phyloP scores from a whole-genome alignment of 2,888 invertebrate species.

The Tortrix viridana region DNA sequence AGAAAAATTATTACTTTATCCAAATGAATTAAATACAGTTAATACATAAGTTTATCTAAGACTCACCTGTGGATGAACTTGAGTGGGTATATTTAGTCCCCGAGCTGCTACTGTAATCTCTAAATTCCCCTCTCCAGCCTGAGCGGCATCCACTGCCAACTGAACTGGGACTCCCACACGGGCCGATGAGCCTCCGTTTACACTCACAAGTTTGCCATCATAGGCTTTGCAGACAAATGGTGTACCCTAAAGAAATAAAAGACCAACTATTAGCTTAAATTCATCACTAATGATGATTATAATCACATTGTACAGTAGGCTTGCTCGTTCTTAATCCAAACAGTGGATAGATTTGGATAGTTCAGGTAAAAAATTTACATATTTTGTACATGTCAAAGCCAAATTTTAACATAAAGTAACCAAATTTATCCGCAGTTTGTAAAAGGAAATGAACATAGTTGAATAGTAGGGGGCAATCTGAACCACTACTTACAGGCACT shows the following conservation, averaged over 20 bases:
- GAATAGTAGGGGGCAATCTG: too few species aligned
- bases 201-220: conserved; percentile 94
- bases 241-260: conserved; percentile 85
- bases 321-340: too few species aligned
- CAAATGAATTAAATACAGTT: conserved; percentile 7
- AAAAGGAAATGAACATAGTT: too few species aligned
- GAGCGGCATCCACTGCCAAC: conserved; percentile 97
- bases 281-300: too few species aligned
- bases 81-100: conserved; percentile 96
- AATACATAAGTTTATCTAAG: not conserved
- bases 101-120: conserved; percentile 98
- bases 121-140: conserved; percentile 98
- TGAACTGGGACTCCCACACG: conserved; percentile 95
- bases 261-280: not conserved
- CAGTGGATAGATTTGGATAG: too few species aligned
- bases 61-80: conserved; percentile 95
- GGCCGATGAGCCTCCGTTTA: conserved; percentile 89
- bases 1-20: conserved; percentile 26
- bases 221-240: conserved; percentile 96
- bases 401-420: too few species aligned
- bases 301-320: too few species aligned
- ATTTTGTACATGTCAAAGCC: not conserved
- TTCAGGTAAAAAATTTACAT: not conserved
- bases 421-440: too few species aligned
- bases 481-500: conserved; percentile 82